Conservation (phyloP, 2,797 vertebrate genomes). For the Anabacerthia variegaticeps region DNA sequence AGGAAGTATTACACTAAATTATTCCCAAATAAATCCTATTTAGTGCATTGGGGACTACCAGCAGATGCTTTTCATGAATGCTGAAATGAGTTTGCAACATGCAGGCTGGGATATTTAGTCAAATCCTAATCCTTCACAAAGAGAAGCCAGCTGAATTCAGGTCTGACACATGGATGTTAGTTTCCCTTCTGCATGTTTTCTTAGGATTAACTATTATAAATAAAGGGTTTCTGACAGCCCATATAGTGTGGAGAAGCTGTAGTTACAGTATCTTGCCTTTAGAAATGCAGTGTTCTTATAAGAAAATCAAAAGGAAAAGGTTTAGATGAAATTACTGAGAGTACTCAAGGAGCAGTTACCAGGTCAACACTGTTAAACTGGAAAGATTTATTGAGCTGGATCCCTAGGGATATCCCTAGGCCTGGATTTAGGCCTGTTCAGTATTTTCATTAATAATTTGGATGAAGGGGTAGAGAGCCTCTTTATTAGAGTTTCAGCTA, state of each 20-base stretch:
- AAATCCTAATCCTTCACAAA: not conserved
- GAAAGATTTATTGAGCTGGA: not conserved
- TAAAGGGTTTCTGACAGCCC: not conserved
- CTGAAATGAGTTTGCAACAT: not conserved
- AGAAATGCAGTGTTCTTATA: not conserved
- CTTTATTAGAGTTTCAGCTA: not conserved
- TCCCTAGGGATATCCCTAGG: not conserved
- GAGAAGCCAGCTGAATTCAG: not conserved
- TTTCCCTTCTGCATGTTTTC: not conserved
- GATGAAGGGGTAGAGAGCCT: not conserved
- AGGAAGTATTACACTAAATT: not conserved
- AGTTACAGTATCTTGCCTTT: not conserved
- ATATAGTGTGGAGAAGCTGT: not conserved
- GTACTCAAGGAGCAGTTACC: not conserved
- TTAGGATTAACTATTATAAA: not conserved
- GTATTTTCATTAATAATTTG: slow-evolving; percentile 23
- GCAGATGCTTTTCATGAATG: not conserved
- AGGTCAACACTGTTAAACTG: not conserved
- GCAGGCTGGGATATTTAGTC: not conserved
- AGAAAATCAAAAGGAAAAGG: not conserved
- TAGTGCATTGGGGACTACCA: not conserved
- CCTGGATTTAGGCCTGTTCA: not conserved
- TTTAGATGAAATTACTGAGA: not conserved
- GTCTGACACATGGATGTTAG: not conserved
- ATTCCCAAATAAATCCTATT: not conserved